Percentiles rank a stretch among this genome's conserved stretches.
Evolutionary conservation across 2,888 invertebrate species (phyloP).

Genomic region (Creontiades dilutus): DNA sequence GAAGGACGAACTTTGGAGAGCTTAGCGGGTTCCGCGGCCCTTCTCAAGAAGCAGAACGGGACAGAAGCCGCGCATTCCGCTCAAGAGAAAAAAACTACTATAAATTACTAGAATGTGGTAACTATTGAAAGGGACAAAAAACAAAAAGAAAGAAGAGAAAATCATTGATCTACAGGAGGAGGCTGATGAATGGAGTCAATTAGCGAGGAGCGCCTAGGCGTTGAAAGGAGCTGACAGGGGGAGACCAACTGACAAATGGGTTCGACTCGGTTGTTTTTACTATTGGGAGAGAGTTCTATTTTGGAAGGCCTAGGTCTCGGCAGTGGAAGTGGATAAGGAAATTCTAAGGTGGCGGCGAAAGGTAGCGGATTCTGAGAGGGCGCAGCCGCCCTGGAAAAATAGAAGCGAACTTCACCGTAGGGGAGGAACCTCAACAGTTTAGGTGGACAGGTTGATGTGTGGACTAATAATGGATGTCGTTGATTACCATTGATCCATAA

Average conservation of each 20-base stretch:
- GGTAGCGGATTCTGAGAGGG: conserved; percentile 20
- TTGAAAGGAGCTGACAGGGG: conserved; percentile 51
- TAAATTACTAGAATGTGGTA: conserved; percentile 45
- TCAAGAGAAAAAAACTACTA: background rate
- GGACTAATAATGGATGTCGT: background rate
- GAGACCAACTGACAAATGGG: conserved; percentile 51
- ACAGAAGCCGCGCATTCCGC: conserved; percentile 21
- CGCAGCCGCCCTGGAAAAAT: background rate
- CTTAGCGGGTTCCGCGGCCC: background rate
- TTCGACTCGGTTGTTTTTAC: conserved; percentile 51
- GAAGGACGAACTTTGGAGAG: background rate
- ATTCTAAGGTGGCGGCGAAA: background rate
- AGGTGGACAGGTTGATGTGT: background rate
- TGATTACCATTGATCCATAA: background rate
- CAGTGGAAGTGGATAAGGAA: background rate
- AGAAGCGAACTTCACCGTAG: background rate
- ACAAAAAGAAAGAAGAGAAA: conserved; percentile 27
- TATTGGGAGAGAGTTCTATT: conserved; percentile 54
- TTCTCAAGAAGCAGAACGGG: background rate
- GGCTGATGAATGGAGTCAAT: conserved; percentile 63
- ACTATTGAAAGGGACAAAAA: conserved; percentile 12
- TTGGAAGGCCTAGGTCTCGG: background rate
- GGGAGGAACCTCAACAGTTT: background rate
- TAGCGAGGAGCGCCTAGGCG: conserved; percentile 51
- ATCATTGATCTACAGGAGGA: conserved; percentile 53